Base-by-base conservation (phyloP, 2,888 invertebrate genomes). In the Chrysolina haemoptera region DNA sequence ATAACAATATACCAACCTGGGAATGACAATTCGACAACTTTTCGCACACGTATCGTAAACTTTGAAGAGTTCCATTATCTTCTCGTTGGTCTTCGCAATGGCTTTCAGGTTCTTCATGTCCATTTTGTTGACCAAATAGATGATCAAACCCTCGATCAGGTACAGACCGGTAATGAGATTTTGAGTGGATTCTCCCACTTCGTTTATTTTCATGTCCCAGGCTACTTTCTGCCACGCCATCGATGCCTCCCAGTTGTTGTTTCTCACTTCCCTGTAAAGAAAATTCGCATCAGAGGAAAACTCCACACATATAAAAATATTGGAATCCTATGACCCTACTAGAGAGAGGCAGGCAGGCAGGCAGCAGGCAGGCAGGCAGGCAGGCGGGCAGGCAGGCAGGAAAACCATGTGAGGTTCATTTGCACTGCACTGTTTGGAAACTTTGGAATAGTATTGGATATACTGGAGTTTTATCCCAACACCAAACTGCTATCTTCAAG, bases 241-340 rank as follows among this genome's bases (percentile, higher is more conserved):
- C 0, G 91, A 89, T 40, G 89, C 88, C 82, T 92, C 92, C 91
- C 91, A 92, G 53, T 90, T 89, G 35, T 89, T 89, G 53, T 88
- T 88, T 79, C 93, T 87, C 14, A 92, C 84, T 41, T 90, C 90
- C 89, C 92, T 92, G 35, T 8, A 35, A 35, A 0, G 35, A 35
- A 4, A 35, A 35, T 35, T 0, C 8, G 35, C 35, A 35, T 35
- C 35, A 77, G 65, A 66, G 27, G 53, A 22, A 69, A 6, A 3
- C 35, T 5, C 1, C 27, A 1, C 27, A 1, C 27, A 27, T 27
- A 5, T 3, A 5, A 3, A 27, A n/a, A n/a, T n/a, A n/a, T n/a
- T n/a, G n/a, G n/a, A n/a, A n/a, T n/a, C n/a, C n/a, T n/a, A n/a
- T n/a, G n/a, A n/a, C n/a, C n/a, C n/a, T n/a, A n/a, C n/a, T n/a